Evolutionary conservation across 2,797 vertebrate species (phyloP), one percentile per base, ranked within the genome.

Genomic region (Lophius americanus): DNA sequence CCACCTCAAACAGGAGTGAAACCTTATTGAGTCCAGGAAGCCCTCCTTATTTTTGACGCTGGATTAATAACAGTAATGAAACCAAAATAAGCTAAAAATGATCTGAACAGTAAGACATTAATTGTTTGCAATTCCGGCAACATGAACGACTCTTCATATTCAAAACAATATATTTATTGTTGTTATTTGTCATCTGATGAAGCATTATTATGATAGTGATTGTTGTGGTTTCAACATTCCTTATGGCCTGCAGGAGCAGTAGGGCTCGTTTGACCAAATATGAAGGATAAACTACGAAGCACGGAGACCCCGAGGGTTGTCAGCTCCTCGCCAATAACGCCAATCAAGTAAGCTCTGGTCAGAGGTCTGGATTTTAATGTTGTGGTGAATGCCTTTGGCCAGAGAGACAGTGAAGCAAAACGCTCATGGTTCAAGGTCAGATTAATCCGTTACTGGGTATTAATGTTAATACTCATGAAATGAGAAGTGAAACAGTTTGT

Each of bases 331-430:
- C 42, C 47, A 55, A 38, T 60, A 68, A 76, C 49, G 56, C 59
- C 48, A 60, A 75, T 54, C 67, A 70, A 55, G 73, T 78, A 70
- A 60, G 76, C 68, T 76, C 54, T 70, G 63, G 81, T 73, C 65
- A 36, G 53, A 64, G 73, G 32, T 7, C 56, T 35, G 64, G 75
- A 60, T 85, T 82, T 85, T 81, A 85, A 88, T 85, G 85, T 83
- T 78, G 83, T 49, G 72, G 70, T 49, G 65, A 59, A 64, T 11
- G 62, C n/a, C 55, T 79, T 68, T 68, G 71, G 68, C 73, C 44
- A 13, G 73, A 79, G 73, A 85, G 7, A 44, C 70, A 60, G 64
- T 6, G 66, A 66, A 57, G 60, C 59, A 37, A 83, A 75, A 78
- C 57, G 63, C 48, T 51, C 52, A 65, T 9, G 61, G 59, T 66